These are phyloP conservation scores for Aurelia coerulea DNA, from an alignment of 30 jellyfish, hydroid and myxozoan species.

Conservation along the genomic window DNA sequence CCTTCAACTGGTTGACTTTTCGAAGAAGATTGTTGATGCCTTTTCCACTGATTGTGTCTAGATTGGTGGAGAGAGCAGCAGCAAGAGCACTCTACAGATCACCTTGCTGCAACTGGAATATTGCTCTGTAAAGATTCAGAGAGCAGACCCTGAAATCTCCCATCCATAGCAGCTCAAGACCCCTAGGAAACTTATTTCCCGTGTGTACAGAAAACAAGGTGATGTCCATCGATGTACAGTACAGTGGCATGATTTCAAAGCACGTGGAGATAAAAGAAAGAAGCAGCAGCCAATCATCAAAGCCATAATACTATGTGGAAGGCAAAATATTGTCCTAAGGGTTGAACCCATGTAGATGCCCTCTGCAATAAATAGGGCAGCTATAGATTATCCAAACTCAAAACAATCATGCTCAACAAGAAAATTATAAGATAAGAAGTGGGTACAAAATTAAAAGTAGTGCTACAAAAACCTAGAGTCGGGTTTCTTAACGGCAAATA, in stretches of 20 bases:
- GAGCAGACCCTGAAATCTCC: neutral
- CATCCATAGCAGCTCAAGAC: neutral
- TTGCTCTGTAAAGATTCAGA: neutral
- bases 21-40: slow-evolving; percentile 60
- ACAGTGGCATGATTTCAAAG: neutral
- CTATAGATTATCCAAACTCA: no score
- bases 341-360: no score
- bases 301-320: neutral
- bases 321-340: slow-evolving; percentile 16
- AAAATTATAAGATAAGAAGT: no score
- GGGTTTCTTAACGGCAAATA: no score
- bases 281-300: neutral
- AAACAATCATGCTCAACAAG: no score
- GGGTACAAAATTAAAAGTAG: no score
- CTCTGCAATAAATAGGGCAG: no score
- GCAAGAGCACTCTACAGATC: neutral
- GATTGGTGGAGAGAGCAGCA: slow-evolving; percentile 28
- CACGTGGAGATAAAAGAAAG: neutral
- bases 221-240: neutral
- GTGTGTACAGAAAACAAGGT: neutral
- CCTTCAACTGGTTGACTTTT: slow-evolving; percentile 61
- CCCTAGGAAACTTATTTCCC: neutral
- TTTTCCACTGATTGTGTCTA: slow-evolving; percentile 42
- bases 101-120: slow-evolving; percentile 2
- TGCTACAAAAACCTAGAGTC: no score